Conservation (phyloP, 2,113 vertebrate genomes). For the Aplodontia rufa region DNA sequence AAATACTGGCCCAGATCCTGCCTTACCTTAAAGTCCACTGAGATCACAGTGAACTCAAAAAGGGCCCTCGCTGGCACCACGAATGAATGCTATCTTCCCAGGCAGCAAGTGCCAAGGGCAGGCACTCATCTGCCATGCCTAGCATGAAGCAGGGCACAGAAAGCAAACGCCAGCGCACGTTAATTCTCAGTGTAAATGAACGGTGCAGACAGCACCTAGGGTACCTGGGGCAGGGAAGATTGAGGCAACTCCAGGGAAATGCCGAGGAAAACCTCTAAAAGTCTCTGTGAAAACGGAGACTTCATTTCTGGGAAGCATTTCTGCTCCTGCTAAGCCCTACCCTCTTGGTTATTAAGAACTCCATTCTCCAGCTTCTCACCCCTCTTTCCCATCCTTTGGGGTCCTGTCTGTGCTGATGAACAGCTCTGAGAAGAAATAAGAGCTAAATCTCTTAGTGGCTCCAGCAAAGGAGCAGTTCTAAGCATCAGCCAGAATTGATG, state of each 20-base stretch:
- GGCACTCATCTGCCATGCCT: background rate
- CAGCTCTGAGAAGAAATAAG: background rate
- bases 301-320: background rate
- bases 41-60: background rate
- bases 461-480: background rate
- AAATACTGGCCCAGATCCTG: background rate
- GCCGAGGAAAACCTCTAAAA: background rate
- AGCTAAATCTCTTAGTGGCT: background rate
- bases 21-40: background rate
- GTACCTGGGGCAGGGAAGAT: background rate
- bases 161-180: background rate
- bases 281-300: background rate
- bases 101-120: background rate
- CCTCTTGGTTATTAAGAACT: background rate
- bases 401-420: background rate
- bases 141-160: too few relatives aligned
- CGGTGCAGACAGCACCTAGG: fast-evolving
- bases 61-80: background rate
- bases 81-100: background rate
- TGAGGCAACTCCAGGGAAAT: slow-evolving; percentile 8
- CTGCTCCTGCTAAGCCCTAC: background rate
- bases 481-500: background rate
- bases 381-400: background rate
- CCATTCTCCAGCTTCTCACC: background rate
- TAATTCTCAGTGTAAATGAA: background rate